Base-by-base conservation (phyloP, 2,113 vertebrate species). In the Zingel zingel region DNA sequence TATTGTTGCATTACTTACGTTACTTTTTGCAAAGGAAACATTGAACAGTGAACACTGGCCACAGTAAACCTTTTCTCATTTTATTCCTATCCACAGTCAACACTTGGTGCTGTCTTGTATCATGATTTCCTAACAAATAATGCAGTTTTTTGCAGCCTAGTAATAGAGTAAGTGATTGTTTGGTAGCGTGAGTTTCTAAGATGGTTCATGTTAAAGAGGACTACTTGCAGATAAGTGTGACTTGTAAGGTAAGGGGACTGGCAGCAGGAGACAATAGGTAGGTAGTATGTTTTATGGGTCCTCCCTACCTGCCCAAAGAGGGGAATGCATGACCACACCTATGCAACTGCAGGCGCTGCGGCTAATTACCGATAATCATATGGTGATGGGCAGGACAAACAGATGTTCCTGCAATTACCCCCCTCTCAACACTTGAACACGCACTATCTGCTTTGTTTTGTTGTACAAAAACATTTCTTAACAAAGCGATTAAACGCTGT, bases 291-390 rank as follows among this genome's bases (percentile, higher is more conserved):
- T 91, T 88, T 87, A 88, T 83, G 48, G 75, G 70, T 65, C 18
- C 56, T 86, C 57, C 30, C 19, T n/a, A 91, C 92, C 91, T 93
- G 84, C 50, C 59, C 51, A 67, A 71, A 81, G 81, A 90, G 11
- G 69, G 81, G 85, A 93, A 92, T 89, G 87, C 70, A 79, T 84
- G 66, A 72, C 83, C 54, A 43, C 90, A 66, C 88, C 89, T 86
- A 81, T 66, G 30, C 72, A 79, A 87, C 91, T 91, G 87, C 90
- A 92, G 82, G 80, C 79, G 25, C 65, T 83, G 59, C 59, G 61
- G 75, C 79, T 95, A 92, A 94, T 95, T 91, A 92, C 80, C 57
- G 74, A 80, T 94, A 95, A 95, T 95, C 81, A 95, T 82, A 91
- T 66, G 80, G 84, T 92, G 85, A 89, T 83, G 56, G 83, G 80